Evolutionary conservation across 2,888 invertebrate species (phyloP).

Genomic region (Cynaeus angustus): DNA sequence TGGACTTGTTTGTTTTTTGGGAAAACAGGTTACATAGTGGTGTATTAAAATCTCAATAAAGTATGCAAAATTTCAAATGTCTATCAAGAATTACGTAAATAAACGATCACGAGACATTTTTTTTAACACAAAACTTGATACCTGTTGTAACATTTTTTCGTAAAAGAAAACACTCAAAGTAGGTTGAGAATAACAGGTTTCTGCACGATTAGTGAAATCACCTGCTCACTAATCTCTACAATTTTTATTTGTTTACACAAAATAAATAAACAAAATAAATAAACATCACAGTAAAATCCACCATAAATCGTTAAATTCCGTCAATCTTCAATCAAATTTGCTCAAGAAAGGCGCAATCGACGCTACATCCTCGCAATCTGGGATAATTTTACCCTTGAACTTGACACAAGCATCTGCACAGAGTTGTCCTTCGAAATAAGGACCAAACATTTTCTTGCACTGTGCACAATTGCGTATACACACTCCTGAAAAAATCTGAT

Average conservation of each 20-base stretch:
- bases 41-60: not conserved
- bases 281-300: slow-evolving; percentile 34
- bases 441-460: slow-evolving; percentile 91
- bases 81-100: no score
- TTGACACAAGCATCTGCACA: slow-evolving; percentile 91
- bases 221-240: slow-evolving; percentile 11
- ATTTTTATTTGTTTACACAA: slow-evolving; percentile 26
- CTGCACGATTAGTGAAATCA: slow-evolving; percentile 28
- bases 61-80: no score
- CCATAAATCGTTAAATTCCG: not conserved
- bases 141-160: not conserved
- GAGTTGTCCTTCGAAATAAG: slow-evolving; percentile 88
- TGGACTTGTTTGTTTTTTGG: slow-evolving; percentile 83
- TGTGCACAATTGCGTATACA: slow-evolving; percentile 92
- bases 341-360: slow-evolving; percentile 87
- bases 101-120: not conserved
- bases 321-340: slow-evolving; percentile 71
- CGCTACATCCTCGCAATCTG: slow-evolving; percentile 88
- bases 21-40: slow-evolving; percentile 43
- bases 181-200: slow-evolving; percentile 40
- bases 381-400: slow-evolving; percentile 87
- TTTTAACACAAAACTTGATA: slow-evolving; percentile 2
- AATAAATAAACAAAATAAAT: slow-evolving; percentile 1
- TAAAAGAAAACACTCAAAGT: slow-evolving; percentile 19
- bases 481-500: slow-evolving; percentile 72